phyloP scores from a whole-genome alignment of 2,797 vertebrate species.

The Falco rusticolus region DNA sequence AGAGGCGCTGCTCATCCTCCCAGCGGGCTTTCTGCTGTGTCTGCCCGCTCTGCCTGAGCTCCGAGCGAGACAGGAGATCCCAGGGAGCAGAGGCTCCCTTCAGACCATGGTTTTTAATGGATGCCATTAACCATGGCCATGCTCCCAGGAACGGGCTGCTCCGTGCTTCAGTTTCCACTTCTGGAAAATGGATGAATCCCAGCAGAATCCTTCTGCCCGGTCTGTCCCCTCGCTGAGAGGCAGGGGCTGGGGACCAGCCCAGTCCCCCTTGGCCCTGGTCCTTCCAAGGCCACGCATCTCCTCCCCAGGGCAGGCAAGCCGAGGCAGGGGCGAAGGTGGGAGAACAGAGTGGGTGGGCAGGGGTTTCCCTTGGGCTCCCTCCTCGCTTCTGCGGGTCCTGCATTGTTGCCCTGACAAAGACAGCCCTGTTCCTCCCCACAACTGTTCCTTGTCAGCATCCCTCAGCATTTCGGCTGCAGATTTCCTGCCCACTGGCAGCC shows the following conservation, averaged over 20 bases:
- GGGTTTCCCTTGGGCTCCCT: background rate
- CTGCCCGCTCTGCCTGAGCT: background rate
- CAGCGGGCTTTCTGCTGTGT: background rate
- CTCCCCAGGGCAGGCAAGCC: background rate
- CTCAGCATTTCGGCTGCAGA: background rate
- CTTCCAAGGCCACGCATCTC: background rate
- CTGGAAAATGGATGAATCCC: background rate
- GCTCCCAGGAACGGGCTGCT: background rate
- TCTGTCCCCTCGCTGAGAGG: fast-evolving
- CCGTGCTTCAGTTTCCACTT: background rate
- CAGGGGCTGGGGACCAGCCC: background rate
- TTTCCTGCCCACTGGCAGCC: conserved; percentile 49
- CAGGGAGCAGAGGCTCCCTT: background rate
- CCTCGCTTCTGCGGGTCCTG: background rate
- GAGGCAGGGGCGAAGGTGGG: background rate
- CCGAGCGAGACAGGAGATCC: background rate
- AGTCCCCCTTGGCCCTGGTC: background rate
- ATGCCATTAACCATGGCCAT: background rate
- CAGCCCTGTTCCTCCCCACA: conserved; percentile 44
- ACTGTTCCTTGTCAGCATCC: conserved; percentile 33
- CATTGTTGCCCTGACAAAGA: conserved; percentile 37
- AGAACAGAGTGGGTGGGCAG: background rate
- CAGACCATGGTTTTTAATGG: background rate
- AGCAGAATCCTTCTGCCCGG: background rate
- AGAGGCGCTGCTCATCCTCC: background rate